Conservation (phyloP, 2,113 vertebrate genomes). For the Prinia subflava region DNA sequence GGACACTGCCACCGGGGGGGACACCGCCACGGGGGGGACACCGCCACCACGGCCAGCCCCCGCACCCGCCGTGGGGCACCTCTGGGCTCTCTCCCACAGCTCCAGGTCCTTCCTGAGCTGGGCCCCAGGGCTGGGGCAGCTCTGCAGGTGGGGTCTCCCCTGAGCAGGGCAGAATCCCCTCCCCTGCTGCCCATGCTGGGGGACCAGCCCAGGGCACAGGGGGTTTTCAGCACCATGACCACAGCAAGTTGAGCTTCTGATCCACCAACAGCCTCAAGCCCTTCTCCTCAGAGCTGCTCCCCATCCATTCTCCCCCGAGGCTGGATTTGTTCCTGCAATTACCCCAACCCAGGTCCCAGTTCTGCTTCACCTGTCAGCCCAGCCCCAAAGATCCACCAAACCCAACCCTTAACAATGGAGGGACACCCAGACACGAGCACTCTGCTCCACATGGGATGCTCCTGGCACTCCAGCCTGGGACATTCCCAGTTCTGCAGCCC, state of each 20-base stretch:
- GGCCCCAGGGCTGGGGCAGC: not conserved
- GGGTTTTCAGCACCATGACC: not conserved
- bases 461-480: not conserved
- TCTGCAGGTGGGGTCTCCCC: not conserved
- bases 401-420: accelerated
- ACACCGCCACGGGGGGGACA: too few species aligned
- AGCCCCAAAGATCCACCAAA: not conserved
- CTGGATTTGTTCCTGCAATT: not conserved
- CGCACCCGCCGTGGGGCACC: not conserved
- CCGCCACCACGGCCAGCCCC: not conserved
- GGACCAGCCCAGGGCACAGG: not conserved
- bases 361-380: not conserved
- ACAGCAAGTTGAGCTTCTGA: not conserved
- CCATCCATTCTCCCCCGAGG: not conserved
- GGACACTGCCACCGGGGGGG: not conserved
- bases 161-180: not conserved
- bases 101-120: not conserved
- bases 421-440: not conserved
- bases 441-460: accelerated
- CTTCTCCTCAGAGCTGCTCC: not conserved
- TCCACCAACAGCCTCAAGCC: not conserved
- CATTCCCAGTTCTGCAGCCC: not conserved
- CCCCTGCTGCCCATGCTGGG: not conserved
- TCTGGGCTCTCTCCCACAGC: not conserved
- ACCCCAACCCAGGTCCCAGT: accelerated